Percentiles rank a stretch among this genome's conserved stretches.
phyloP scores from a whole-genome alignment of 2,113 vertebrate genomes.

The Ahaetulla prasina region DNA sequence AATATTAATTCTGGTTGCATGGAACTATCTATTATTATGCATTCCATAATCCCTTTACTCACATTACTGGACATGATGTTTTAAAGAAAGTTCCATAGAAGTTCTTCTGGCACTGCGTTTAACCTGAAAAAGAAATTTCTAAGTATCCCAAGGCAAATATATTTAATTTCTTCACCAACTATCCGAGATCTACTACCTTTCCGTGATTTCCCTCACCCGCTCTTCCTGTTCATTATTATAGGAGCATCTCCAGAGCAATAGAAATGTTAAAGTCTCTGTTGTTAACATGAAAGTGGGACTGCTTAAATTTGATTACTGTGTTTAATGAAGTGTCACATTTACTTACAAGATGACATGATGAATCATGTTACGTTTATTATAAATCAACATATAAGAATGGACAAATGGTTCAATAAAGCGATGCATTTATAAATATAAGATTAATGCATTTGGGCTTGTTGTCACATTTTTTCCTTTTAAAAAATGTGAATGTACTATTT shows the following conservation, averaged over 20 bases:
- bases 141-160: not conserved
- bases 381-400: conserved; percentile 69
- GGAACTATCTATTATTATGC: conserved; percentile 23
- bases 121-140: not conserved
- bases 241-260: conserved; percentile 58
- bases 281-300: conserved; percentile 64
- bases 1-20: conserved; percentile 27
- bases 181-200: conserved; percentile 18
- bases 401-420: conserved; percentile 63
- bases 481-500: conserved; percentile 40
- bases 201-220: conserved; percentile 25
- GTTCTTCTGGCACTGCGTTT: not conserved
- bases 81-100: not conserved
- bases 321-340: conserved; percentile 77
- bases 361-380: conserved; percentile 64
- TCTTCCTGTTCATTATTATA: conserved; percentile 36
- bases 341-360: conserved; percentile 74
- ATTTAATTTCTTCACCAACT: conserved; percentile 41
- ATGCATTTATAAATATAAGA: conserved; percentile 54
- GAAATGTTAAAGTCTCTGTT: conserved; percentile 57
- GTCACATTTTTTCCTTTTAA: conserved; percentile 41
- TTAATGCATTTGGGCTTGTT: conserved; percentile 35
- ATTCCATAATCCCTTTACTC: not conserved
- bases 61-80: not conserved
- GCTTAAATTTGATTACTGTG: conserved; percentile 74